A percentile compares a stretch with the other conserved stretches of the same genome.
These are phyloP conservation scores for Ardeotis arabs DNA, from an alignment of 2,113 vertebrate species.

Conservation along the genomic window DNA sequence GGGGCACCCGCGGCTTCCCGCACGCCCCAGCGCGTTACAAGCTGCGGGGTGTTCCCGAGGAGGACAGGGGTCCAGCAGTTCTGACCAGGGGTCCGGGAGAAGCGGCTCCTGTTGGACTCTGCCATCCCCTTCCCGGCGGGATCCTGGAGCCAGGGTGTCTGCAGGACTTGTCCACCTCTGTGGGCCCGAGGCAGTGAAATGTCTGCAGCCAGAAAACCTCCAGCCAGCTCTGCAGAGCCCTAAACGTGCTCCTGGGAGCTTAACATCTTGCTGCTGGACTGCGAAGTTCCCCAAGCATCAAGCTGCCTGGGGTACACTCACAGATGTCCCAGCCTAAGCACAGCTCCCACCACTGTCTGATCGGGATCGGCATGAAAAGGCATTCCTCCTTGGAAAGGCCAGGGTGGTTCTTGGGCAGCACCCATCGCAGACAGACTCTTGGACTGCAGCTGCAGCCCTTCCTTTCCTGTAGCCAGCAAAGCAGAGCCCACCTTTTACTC, in stretches of 20 bases:
- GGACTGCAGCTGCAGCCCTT: not conserved
- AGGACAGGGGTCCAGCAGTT: not conserved
- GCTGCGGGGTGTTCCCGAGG: rapidly evolving
- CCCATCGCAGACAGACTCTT: not conserved
- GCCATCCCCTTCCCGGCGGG: rapidly evolving
- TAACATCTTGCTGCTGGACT: not conserved
- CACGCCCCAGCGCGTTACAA: rapidly evolving
- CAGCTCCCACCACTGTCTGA: rapidly evolving
- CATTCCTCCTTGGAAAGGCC: not conserved
- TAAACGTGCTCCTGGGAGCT: rapidly evolving
- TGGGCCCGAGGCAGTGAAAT: not conserved
- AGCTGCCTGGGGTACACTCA: not conserved
- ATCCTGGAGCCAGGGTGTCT: not conserved
- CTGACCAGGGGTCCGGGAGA: rapidly evolving
- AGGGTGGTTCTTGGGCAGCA: not conserved
- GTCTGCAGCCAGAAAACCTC: not conserved
- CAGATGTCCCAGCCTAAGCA: not conserved
- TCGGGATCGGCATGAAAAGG: not conserved
- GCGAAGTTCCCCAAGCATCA: not conserved
- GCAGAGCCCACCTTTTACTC: not conserved
- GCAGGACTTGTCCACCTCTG: not conserved
- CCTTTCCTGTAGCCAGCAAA: not conserved
- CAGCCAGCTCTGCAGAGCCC: not conserved
- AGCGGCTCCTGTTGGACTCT: rapidly evolving
- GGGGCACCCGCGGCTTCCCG: rapidly evolving